Conservation (phyloP, 2,797 vertebrate species). For the Microcaecilia unicolor region DNA sequence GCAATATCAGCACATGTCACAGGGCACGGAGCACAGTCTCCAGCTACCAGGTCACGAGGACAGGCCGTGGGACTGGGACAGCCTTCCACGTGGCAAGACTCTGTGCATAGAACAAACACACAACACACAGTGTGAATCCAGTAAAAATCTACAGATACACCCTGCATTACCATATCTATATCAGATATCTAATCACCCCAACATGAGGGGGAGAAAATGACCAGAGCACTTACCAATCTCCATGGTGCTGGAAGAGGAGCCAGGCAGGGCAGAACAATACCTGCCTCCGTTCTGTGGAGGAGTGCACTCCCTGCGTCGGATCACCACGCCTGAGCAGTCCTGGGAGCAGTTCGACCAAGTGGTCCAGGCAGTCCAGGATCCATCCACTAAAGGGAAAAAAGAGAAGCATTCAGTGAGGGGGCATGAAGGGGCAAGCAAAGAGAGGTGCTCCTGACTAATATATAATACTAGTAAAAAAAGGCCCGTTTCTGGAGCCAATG, state of each 20-base stretch:
- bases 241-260: slow-evolving; percentile 17
- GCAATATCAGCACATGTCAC: slow-evolving; percentile 69
- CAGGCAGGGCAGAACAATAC: slow-evolving; percentile 50
- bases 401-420: too few relatives aligned
- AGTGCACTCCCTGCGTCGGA: slow-evolving; percentile 59
- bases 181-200: too few relatives aligned
- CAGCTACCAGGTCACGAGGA: slow-evolving; percentile 46
- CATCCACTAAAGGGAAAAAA: slow-evolving; percentile 56
- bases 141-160: too few relatives aligned
- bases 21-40: slow-evolving; percentile 67
- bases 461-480: too few relatives aligned
- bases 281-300: slow-evolving; percentile 64
- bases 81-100: slow-evolving; percentile 52
- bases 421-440: accelerated
- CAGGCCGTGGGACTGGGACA: slow-evolving; percentile 63
- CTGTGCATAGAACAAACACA: slow-evolving; percentile 30
- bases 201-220: accelerated
- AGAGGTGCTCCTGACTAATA: too few relatives aligned
- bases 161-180: too few relatives aligned
- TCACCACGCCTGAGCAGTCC: slow-evolving; percentile 59
- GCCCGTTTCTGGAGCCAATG: too few relatives aligned
- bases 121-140: too few relatives aligned
- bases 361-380: slow-evolving; percentile 68
- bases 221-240: slow-evolving; percentile 61
- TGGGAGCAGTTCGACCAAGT: slow-evolving; percentile 73